These are phyloP conservation scores for Pterostichus niger DNA, from an alignment of 2,888 invertebrate genomes.

Conservation along the genomic window DNA sequence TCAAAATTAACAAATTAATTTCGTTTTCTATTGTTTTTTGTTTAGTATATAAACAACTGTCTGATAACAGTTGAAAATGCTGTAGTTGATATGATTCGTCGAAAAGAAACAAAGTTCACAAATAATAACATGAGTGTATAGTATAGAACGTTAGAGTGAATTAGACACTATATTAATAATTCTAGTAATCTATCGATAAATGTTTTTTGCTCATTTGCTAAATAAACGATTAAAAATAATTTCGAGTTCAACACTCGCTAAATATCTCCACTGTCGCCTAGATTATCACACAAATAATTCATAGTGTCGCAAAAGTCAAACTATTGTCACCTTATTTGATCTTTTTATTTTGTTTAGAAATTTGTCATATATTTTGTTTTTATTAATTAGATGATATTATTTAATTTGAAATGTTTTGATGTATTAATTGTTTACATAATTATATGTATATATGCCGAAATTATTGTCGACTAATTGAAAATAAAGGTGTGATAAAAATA, in stretches of 20 bases:
- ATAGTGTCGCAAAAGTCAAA: neutral
- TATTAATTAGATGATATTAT: neutral
- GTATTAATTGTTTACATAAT: neutral
- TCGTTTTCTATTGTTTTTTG: too few relatives aligned
- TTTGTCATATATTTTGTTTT: neutral
- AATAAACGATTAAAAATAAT: conserved; percentile 33
- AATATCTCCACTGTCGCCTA: conserved; percentile 3
- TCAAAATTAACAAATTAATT: too few relatives aligned
- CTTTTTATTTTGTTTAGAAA: conserved; percentile 10
- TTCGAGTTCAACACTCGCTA: conserved; percentile 31
- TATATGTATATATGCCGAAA: neutral
- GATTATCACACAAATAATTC: neutral
- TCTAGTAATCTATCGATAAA: neutral
- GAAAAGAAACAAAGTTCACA: neutral
- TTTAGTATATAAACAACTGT: too few relatives aligned
- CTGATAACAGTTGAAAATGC: neutral
- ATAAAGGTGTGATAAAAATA: too few relatives aligned
- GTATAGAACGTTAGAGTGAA: neutral
- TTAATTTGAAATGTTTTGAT: neutral
- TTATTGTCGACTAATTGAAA: too few relatives aligned
- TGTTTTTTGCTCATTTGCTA: conserved; percentile 27
- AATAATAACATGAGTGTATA: neutral
- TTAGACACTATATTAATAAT: conserved; percentile 19
- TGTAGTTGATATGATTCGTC: neutral
- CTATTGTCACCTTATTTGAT: neutral